Evolutionary conservation across 2,888 invertebrate genomes (phyloP).

Genomic region (Rhopalosiphum nymphaeae): DNA sequence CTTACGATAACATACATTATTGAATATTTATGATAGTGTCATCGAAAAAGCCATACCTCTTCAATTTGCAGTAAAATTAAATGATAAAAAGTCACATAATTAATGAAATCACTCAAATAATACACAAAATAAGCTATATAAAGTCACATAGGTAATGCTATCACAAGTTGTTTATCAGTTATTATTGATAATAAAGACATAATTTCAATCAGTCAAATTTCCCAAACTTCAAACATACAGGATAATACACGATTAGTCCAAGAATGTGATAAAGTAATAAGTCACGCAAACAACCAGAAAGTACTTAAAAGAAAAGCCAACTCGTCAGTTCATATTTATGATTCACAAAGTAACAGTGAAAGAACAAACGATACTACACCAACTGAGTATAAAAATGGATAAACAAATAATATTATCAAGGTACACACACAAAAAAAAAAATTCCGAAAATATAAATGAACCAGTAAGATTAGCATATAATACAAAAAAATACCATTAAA

Average conservation of each 20-base stretch:
- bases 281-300: neutral
- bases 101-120: neutral
- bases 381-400: neutral
- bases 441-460: neutral
- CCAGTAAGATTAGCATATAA: neutral
- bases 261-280: neutral
- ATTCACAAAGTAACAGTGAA: neutral
- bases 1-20: too few species aligned
- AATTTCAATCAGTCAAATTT: neutral
- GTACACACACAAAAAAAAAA: neutral
- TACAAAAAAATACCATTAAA: neutral
- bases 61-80: neutral
- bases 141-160: neutral
- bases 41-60: too few species aligned
- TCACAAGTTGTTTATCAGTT: neutral
- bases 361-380: neutral
- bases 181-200: neutral
- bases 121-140: neutral
- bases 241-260: neutral
- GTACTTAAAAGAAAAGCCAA: neutral
- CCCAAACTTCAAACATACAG: neutral
- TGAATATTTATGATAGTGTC: too few species aligned
- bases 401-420: neutral
- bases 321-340: neutral
- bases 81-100: neutral